Evolutionary conservation across 2,888 invertebrate species (phyloP).

Genomic region (Salpingus planirostris): DNA sequence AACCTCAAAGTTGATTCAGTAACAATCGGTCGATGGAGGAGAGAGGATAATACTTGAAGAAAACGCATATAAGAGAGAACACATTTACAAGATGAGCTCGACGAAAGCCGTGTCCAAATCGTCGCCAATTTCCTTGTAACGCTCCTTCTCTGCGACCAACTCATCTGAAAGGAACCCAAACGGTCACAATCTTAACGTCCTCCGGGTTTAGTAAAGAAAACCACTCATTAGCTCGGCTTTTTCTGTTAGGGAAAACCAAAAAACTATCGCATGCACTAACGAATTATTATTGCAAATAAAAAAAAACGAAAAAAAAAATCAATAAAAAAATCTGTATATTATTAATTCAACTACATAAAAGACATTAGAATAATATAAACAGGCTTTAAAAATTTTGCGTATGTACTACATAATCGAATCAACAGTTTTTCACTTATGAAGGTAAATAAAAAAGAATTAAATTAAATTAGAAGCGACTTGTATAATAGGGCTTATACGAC

Average conservation of each 20-base stretch:
- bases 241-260: no score
- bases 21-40: neutral
- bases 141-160: constrained; percentile 94
- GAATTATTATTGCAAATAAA: constrained; percentile 9
- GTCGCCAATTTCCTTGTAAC: constrained; percentile 99
- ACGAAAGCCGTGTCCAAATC: constrained; percentile 99
- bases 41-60: no score
- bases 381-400: constrained; percentile 34
- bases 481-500: neutral
- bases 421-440: constrained; percentile 7
- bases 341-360: constrained; percentile 36
- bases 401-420: constrained; percentile 12
- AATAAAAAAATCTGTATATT: constrained; percentile 32
- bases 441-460: no score
- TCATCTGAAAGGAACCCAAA: constrained; percentile 62
- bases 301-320: constrained; percentile 29
- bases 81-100: constrained; percentile 63
- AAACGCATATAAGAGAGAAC: constrained; percentile 1
- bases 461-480: neutral
- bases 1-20: neutral
- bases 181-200: neutral
- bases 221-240: no score
- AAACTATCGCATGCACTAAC: neutral
- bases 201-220: no score
- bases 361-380: constrained; percentile 37